phyloP scores from a whole-genome alignment of 1,140 invertebrate species.

The Drosophila arawakana region DNA sequence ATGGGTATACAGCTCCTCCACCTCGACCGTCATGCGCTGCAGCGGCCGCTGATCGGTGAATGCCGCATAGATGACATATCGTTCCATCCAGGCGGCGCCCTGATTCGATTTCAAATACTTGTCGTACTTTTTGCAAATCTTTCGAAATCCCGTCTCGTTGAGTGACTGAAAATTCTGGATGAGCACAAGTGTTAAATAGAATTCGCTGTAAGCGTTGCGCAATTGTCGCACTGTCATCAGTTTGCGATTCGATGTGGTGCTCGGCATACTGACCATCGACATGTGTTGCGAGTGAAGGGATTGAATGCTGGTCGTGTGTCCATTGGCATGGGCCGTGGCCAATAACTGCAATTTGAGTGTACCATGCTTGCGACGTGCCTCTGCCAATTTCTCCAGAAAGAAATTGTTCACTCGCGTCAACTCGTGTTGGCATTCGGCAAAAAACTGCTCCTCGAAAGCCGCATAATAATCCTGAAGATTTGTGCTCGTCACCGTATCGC shows the following conservation, averaged over 20 bases:
- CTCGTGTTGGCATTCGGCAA: constrained; percentile 96
- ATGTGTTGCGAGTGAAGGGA: constrained; percentile 25
- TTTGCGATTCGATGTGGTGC: constrained; percentile 79
- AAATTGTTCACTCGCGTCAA: constrained; percentile 98
- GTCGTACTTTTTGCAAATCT: constrained; percentile 99
- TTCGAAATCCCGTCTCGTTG: constrained; percentile 99
- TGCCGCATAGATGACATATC: constrained; percentile 24
- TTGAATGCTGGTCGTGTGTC: constrained; percentile 26
- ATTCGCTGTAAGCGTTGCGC: constrained; percentile 98
- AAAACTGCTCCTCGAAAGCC: constrained; percentile 97
- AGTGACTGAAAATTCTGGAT: constrained; percentile 95
- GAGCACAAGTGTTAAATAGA: constrained; percentile 98
- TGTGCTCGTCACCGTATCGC: neutral
- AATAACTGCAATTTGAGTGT: constrained; percentile 93
- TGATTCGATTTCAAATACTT: constrained; percentile 86
- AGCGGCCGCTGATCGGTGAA: constrained; percentile 47
- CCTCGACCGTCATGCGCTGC: constrained; percentile 87
- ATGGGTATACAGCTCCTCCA: constrained; percentile 88
- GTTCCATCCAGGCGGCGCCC: constrained; percentile 42
- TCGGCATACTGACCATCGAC: constrained; percentile 28
- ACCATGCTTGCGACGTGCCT: constrained; percentile 96
- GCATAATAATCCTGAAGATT: constrained; percentile 87
- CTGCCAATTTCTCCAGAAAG: constrained; percentile 98
- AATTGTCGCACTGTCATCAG: constrained; percentile 90
- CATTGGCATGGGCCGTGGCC: constrained; percentile 24